These are phyloP conservation scores for Amphilophus citrinellus DNA, from an alignment of 2,113 vertebrate species.

Conservation along the genomic window DNA sequence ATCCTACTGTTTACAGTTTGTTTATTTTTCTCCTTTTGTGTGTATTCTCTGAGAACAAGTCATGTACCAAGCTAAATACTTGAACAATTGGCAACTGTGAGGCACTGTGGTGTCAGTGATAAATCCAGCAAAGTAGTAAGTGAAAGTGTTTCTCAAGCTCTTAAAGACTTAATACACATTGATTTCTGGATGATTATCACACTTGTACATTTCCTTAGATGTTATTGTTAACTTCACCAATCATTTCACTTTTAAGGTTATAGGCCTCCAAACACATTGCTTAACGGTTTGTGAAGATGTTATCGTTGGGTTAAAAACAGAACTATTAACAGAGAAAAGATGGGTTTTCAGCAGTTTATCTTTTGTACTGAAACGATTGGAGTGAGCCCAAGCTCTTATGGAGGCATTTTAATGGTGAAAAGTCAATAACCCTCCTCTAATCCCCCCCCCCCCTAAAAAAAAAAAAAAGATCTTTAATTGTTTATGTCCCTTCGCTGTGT, in stretches of 20 bases:
- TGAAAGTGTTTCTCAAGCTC: slow-evolving; percentile 31
- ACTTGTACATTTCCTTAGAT: slow-evolving; percentile 11
- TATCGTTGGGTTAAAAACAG: background rate
- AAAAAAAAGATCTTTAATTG: background rate
- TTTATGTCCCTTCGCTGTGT: slow-evolving; percentile 43
- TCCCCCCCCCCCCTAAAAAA: too few relatives aligned
- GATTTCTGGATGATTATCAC: slow-evolving; percentile 19
- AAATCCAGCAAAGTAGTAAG: slow-evolving; percentile 13
- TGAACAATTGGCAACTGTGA: slow-evolving; percentile 29
- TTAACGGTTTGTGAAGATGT: background rate
- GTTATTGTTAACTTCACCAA: slow-evolving; percentile 10
- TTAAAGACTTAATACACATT: background rate
- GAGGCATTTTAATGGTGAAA: slow-evolving; percentile 45
- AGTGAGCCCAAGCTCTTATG: slow-evolving; percentile 1
- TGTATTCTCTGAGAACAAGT: slow-evolving; percentile 56
- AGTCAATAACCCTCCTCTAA: slow-evolving; percentile 10
- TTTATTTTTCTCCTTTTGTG: slow-evolving; percentile 30
- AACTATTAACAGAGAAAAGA: slow-evolving; percentile 10
- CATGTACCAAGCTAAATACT: slow-evolving; percentile 46
- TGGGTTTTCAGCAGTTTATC: background rate
- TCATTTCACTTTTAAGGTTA: slow-evolving; percentile 46
- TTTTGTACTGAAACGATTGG: background rate
- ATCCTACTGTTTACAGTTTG: slow-evolving; percentile 49
- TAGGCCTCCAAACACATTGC: slow-evolving; percentile 25
- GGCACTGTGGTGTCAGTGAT: slow-evolving; percentile 17